Evolutionary conservation across 2,888 invertebrate genomes (phyloP).

Genomic region (Zygaena filipendulae): DNA sequence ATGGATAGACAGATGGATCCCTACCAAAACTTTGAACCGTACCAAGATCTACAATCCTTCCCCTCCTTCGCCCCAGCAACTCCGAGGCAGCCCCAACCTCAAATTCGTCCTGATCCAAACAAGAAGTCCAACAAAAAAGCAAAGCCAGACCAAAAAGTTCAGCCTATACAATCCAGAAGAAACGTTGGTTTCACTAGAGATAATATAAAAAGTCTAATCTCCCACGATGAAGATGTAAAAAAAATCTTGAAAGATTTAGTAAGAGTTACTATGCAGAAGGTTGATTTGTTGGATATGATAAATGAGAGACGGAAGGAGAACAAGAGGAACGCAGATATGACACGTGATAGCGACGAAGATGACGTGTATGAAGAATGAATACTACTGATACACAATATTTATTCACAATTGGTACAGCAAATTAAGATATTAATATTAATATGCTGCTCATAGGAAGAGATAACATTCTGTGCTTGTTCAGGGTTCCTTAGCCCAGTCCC

Average conservation of each 20-base stretch:
- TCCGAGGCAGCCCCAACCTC: conserved; percentile 14
- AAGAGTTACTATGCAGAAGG: conserved; percentile 56
- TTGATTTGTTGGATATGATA: conserved; percentile 37
- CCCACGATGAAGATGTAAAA: conserved; percentile 50
- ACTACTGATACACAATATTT: too few relatives aligned
- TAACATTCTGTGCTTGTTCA: too few relatives aligned
- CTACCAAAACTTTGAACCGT: too few relatives aligned
- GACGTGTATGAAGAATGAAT: too few relatives aligned
- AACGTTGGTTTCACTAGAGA: conserved; percentile 38
- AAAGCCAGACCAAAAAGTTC: conserved; percentile 16
- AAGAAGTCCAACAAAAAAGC: conserved; percentile 28
- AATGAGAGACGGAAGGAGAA: conserved; percentile 18
- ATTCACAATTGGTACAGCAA: conserved; percentile 1
- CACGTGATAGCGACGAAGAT: conserved; percentile 6
- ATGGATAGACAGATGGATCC: conserved; percentile 21
- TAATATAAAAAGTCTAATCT: conserved; percentile 41
- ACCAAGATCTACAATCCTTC: conserved; percentile 14
- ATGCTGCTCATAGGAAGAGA: too few relatives aligned
- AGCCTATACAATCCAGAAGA: conserved; percentile 28
- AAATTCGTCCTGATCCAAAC: conserved; percentile 15
- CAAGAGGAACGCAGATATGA: conserved; percentile 1
- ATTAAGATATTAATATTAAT: conserved; percentile 5
- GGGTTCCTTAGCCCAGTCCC: too few relatives aligned
- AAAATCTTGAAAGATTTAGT: conserved; percentile 54
- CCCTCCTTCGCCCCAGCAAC: conserved; percentile 10